Evolutionary conservation across 2,888 invertebrate species (phyloP).

Genomic region (Tachystola acroxantha): DNA sequence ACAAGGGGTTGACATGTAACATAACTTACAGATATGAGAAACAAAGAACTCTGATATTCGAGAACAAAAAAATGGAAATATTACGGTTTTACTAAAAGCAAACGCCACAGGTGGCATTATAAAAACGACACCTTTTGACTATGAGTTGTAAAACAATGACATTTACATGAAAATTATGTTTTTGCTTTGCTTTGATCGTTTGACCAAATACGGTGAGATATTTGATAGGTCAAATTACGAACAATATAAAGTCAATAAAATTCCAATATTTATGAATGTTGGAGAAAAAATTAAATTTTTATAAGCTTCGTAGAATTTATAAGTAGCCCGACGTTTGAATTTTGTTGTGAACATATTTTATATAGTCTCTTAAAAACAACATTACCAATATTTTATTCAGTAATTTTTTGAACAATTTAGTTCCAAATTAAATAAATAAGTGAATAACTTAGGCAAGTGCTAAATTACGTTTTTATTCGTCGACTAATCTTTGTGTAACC

Average conservation of each 20-base stretch:
- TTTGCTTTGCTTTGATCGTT: not conserved
- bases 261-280: not conserved
- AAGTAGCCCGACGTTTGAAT: no score
- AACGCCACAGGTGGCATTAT: constrained; percentile 50
- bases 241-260: not conserved
- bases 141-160: constrained; percentile 36
- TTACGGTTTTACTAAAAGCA: constrained; percentile 33
- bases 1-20: constrained; percentile 42
- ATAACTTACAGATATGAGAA: constrained; percentile 31
- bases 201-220: not conserved
- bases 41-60: constrained; percentile 35
- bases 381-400: no score
- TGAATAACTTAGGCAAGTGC: no score
- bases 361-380: no score
- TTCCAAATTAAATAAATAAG: no score
- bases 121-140: constrained; percentile 40
- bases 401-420: no score
- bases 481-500: no score
- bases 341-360: no score
- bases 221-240: constrained; percentile 1
- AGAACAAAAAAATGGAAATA: constrained; percentile 33
- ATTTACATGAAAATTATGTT: constrained; percentile 22
- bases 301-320: no score
- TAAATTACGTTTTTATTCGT: no score
- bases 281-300: not conserved